Conservation (phyloP, 1,140 invertebrate genomes). For the Sycobia sp. region DNA sequence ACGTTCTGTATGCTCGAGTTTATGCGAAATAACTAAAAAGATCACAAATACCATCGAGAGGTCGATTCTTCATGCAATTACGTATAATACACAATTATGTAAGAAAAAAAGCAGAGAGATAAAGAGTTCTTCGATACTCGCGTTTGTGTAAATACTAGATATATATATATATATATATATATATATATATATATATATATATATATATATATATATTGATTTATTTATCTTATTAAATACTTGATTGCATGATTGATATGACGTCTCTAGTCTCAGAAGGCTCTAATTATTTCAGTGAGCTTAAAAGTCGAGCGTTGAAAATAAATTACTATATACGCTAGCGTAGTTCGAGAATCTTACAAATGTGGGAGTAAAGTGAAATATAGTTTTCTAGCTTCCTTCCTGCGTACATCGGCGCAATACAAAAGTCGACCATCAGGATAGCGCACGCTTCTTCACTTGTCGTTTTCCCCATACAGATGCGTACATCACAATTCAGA, state of each 20-base stretch:
- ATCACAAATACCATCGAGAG: neutral
- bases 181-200: too few relatives aligned
- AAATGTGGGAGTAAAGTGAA: conserved; percentile 49
- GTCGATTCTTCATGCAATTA: neutral
- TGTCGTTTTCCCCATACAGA: too few relatives aligned
- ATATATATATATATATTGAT: too few relatives aligned
- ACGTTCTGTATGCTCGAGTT: neutral
- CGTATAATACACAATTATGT: too few relatives aligned
- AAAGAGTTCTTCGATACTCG: conserved; percentile 19
- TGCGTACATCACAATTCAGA: too few relatives aligned
- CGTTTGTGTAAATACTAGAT: conserved; percentile 24
- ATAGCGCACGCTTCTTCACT: too few relatives aligned
- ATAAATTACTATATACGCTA: conserved; percentile 59
- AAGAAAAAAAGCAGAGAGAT: conserved; percentile 27
- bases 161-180: too few relatives aligned
- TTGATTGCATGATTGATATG: conserved; percentile 60
- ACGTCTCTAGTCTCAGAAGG: conserved; percentile 44
- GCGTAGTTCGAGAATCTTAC: conserved; percentile 52
- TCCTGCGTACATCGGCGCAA: too few relatives aligned
- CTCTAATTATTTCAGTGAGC: conserved; percentile 43
- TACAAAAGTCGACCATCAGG: too few relatives aligned
- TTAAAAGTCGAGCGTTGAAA: conserved; percentile 47
- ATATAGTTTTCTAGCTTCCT: too few relatives aligned
- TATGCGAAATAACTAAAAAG: neutral
- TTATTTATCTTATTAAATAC: conserved; percentile 41